Evolutionary conservation across 2,888 invertebrate genomes (phyloP).

Genomic region (Cheilosia vernalis): DNA sequence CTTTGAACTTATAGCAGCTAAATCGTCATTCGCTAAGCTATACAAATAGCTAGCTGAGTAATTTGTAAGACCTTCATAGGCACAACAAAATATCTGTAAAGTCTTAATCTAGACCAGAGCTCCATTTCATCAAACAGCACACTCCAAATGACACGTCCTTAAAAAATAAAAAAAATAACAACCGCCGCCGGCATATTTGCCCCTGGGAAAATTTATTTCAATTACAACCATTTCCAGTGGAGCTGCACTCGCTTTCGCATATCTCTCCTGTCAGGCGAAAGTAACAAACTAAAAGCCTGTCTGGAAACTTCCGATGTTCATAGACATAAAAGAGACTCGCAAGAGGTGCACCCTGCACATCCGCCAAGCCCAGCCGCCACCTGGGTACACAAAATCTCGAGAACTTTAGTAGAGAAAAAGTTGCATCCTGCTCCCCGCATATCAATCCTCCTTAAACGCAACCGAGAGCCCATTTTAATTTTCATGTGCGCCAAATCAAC

Average conservation of each 20-base stretch:
- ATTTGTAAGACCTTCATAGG: no score
- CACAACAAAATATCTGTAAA: no score
- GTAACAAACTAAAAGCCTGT: conserved; percentile 63
- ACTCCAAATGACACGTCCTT: neutral
- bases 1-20: no score
- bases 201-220: conserved; percentile 10
- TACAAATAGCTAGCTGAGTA: no score
- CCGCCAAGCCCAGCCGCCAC: conserved; percentile 4
- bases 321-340: conserved; percentile 41
- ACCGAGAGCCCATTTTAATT: conserved; percentile 48
- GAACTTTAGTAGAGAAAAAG: conserved; percentile 32
- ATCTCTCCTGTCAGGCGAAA: conserved; percentile 32
- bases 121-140: no score
- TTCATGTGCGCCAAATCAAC: conserved; percentile 50
- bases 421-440: conserved; percentile 14
- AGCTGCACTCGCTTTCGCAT: neutral
- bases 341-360: conserved; percentile 22
- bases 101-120: no score
- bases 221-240: conserved; percentile 1
- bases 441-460: conserved; percentile 40
- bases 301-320: conserved; percentile 62
- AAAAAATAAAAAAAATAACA: neutral
- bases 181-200: neutral
- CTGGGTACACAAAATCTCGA: conserved; percentile 28
- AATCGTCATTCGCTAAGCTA: no score